Conservation (phyloP, 2,888 invertebrate genomes). For the Thera obeliscata region DNA sequence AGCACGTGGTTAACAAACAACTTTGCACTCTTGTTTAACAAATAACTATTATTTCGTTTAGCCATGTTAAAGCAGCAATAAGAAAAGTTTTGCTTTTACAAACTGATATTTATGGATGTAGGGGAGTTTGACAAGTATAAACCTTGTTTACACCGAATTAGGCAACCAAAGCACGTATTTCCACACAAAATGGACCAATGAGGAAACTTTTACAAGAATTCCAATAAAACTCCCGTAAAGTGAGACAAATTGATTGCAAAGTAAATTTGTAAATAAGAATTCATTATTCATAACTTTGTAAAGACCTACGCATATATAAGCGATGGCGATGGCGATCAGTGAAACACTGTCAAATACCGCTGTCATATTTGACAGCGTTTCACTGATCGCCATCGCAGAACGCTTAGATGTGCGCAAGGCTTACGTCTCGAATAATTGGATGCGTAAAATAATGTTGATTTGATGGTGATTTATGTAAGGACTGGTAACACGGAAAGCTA, state of each 20-base stretch:
- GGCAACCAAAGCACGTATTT: slow-evolving; percentile 15
- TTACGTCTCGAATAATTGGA: slow-evolving; percentile 2
- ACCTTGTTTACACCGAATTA: not conserved
- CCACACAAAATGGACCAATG: slow-evolving; percentile 3
- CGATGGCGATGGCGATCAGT: no score
- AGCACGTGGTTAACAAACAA: no score
- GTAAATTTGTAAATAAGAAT: slow-evolving; percentile 1
- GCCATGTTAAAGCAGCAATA: no score
- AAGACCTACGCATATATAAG: no score
- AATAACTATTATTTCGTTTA: no score
- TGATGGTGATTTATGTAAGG: not conserved
- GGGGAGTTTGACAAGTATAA: not conserved
- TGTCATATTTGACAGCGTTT: no score
- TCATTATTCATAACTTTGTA: slow-evolving; percentile 11
- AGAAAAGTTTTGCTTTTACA: not conserved
- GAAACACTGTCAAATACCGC: no score
- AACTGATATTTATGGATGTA: no score
- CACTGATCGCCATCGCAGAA: no score
- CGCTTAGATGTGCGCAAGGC: not conserved
- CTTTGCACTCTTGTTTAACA: no score
- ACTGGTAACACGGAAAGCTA: no score
- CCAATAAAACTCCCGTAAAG: slow-evolving; percentile 16
- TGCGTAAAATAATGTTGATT: slow-evolving; percentile 4
- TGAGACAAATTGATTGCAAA: slow-evolving; percentile 8
- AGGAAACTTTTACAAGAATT: slow-evolving; percentile 9